Conservation (phyloP, 2,797 vertebrate species). For the Lepus townsendii region DNA sequence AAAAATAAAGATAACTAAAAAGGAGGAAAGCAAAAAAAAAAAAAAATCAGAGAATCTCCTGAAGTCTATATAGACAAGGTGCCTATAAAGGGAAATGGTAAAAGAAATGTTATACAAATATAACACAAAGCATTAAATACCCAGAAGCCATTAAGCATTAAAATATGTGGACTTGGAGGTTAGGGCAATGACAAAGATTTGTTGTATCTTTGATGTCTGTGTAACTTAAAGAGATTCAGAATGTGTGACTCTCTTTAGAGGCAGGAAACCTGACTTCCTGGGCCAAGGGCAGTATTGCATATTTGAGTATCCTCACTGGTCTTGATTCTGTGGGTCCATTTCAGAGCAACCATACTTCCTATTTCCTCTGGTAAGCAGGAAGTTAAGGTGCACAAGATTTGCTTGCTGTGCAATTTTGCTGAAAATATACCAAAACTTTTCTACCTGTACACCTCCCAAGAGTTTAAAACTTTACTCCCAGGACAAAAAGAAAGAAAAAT, state of each 20-base stretch:
- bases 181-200: neutral
- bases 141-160: neutral
- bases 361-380: neutral
- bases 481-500: neutral
- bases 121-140: neutral
- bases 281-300: neutral
- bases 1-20: neutral
- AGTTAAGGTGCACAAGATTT: neutral
- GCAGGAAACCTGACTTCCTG: neutral
- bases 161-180: neutral
- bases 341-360: neutral
- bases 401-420: neutral
- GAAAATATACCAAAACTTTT: neutral
- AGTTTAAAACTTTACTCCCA: neutral
- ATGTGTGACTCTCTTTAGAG: neutral
- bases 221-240: neutral
- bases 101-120: neutral
- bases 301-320: neutral
- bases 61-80: neutral
- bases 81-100: neutral
- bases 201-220: neutral
- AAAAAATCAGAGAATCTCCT: neutral
- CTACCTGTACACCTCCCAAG: neutral
- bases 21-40: neutral
- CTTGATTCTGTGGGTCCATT: neutral